These are phyloP conservation scores for Menura novaehollandiae DNA, from an alignment of 2,113 vertebrate genomes.

Conservation along the genomic window DNA sequence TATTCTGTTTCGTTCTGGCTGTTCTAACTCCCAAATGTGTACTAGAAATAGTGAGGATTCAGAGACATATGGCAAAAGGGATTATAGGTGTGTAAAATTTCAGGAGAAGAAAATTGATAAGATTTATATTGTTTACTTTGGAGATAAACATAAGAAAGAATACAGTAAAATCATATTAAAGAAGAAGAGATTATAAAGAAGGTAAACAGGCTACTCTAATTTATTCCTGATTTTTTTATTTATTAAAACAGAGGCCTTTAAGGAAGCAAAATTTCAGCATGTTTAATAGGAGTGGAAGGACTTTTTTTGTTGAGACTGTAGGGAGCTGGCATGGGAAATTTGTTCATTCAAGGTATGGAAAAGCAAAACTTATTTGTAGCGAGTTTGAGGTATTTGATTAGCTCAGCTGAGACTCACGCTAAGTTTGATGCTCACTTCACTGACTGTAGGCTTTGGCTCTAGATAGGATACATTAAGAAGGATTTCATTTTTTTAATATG, in stretches of 20 bases:
- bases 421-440: not conserved
- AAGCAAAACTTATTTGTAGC: not conserved
- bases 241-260: not conserved
- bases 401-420: not conserved
- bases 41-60: not conserved
- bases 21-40: not conserved
- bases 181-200: not conserved
- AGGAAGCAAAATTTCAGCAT: not conserved
- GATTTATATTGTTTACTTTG: not conserved
- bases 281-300: not conserved
- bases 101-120: not conserved
- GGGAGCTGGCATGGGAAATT: not conserved
- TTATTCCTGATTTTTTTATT: not conserved
- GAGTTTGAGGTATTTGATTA: not conserved
- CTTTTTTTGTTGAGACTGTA: not conserved
- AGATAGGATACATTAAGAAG: not conserved
- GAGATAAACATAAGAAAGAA: not conserved
- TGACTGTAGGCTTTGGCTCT: not conserved
- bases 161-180: not conserved
- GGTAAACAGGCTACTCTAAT: not conserved
- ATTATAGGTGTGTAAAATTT: slow-evolving; percentile 1
- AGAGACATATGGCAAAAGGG: not conserved
- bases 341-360: not conserved
- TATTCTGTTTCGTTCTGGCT: not conserved
- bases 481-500: not conserved